Conservation (phyloP, 2,797 vertebrate species). For the Manis pentadactyla region DNA sequence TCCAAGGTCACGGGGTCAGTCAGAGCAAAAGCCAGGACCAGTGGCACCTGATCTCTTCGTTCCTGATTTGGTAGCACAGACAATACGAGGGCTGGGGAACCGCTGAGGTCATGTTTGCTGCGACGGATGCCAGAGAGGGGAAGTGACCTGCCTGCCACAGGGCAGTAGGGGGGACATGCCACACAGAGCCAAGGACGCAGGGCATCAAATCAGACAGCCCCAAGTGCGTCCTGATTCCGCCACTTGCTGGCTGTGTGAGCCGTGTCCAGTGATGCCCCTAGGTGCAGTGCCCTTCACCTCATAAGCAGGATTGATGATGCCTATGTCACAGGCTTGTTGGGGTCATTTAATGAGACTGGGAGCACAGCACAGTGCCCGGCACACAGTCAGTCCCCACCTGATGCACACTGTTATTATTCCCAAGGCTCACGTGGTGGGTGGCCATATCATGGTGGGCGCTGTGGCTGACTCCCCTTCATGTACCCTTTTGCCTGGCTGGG, state of each 20-base stretch:
- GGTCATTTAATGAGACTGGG: fast-evolving
- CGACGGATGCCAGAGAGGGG: background rate
- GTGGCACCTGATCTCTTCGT: background rate
- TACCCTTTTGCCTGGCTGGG: background rate
- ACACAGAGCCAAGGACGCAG: background rate
- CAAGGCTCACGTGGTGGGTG: background rate
- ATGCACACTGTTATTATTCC: background rate
- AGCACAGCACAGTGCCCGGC: background rate
- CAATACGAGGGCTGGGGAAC: background rate
- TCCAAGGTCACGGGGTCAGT: background rate
- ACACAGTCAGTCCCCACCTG: fast-evolving
- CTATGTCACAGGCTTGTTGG: background rate
- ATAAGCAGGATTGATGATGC: background rate
- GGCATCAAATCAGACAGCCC: background rate
- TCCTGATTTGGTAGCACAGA: background rate
- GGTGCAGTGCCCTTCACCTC: background rate
- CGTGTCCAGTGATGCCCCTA: background rate
- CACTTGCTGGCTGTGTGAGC: background rate
- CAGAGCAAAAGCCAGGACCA: background rate
- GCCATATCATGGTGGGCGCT: fast-evolving
- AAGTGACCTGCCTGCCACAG: background rate
- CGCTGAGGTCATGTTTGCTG: background rate
- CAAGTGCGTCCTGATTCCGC: background rate
- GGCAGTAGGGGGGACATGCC: too few species aligned
- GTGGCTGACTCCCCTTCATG: too few species aligned